phyloP scores from a whole-genome alignment of 2,797 vertebrate genomes.

The Harpagifer antarcticus region DNA sequence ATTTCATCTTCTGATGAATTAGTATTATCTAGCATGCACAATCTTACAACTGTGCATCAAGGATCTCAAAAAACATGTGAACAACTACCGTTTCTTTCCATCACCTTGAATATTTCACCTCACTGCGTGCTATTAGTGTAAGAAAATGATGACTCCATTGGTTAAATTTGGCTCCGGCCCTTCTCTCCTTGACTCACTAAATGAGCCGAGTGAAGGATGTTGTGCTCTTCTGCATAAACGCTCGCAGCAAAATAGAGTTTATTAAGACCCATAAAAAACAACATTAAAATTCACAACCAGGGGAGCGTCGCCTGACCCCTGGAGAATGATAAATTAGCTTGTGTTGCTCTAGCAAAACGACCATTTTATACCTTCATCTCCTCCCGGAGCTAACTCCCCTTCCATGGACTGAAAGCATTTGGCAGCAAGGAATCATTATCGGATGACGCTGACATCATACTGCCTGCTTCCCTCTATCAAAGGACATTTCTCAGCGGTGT shows the following conservation, averaged over 20 bases:
- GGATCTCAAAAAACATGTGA: slow-evolving; percentile 5
- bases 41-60: not conserved
- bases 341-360: slow-evolving; percentile 84
- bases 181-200: slow-evolving; percentile 83
- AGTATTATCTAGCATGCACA: not conserved
- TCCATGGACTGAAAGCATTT: slow-evolving; percentile 18
- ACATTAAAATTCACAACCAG: slow-evolving; percentile 88
- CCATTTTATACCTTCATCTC: slow-evolving; percentile 77
- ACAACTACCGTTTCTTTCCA: slow-evolving; percentile 29
- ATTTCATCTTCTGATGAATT: slow-evolving; percentile 10
- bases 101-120: slow-evolving; percentile 57
- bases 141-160: slow-evolving; percentile 72
- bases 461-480: slow-evolving; percentile 21
- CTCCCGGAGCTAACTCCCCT: slow-evolving; percentile 37
- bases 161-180: slow-evolving; percentile 74
- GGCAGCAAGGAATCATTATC: slow-evolving; percentile 20
- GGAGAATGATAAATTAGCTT: slow-evolving; percentile 88
- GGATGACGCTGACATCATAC: slow-evolving; percentile 28
- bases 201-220: slow-evolving; percentile 85
- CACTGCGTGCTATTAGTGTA: slow-evolving; percentile 53
- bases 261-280: slow-evolving; percentile 89
- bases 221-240: slow-evolving; percentile 85
- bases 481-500: slow-evolving; percentile 40
- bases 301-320: slow-evolving; percentile 81
- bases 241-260: slow-evolving; percentile 87